Evolutionary conservation across 1,140 invertebrate species (phyloP).

Genomic region (Ephestia elutella): DNA sequence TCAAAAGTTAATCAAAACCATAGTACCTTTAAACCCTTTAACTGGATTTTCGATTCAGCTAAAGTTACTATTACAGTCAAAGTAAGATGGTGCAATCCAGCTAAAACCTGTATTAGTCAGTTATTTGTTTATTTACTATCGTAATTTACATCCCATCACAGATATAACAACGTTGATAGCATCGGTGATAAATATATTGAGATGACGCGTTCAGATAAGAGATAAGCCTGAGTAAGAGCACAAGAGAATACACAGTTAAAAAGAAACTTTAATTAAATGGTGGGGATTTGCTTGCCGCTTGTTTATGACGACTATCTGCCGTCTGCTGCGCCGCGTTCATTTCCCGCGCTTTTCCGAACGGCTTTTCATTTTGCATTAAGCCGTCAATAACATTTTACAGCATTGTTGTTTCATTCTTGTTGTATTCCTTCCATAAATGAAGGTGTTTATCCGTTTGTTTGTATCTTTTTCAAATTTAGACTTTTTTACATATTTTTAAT

Average conservation of each 20-base stretch:
- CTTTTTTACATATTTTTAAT: too few species aligned
- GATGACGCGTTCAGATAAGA: constrained; percentile 39
- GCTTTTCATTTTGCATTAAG: constrained; percentile 13
- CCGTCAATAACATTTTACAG: constrained; percentile 9
- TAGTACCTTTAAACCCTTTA: too few species aligned
- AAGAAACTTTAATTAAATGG: constrained; percentile 67
- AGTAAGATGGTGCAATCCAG: too few species aligned
- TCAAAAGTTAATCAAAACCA: too few species aligned
- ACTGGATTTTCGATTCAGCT: too few species aligned
- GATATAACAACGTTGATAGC: neutral
- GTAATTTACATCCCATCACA: too few species aligned
- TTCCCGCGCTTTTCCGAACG: constrained; percentile 26
- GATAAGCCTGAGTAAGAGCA: constrained; percentile 38
- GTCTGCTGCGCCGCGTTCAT: constrained; percentile 26
- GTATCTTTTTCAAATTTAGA: neutral
- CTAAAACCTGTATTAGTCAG: too few species aligned
- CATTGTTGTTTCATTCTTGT: neutral
- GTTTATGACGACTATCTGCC: constrained; percentile 28
- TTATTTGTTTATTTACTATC: too few species aligned
- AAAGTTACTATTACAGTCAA: too few species aligned
- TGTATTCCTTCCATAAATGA: neutral
- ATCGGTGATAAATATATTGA: constrained; percentile 20
- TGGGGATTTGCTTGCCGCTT: constrained; percentile 24
- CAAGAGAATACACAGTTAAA: constrained; percentile 45
- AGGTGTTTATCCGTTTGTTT: neutral